A percentile compares a stretch with the other conserved stretches of the same genome.
These are phyloP conservation scores for Ephydatia muelleri DNA, from an alignment of 37 sponge, comb jelly and placozoan genomes.

Conservation along the genomic window DNA sequence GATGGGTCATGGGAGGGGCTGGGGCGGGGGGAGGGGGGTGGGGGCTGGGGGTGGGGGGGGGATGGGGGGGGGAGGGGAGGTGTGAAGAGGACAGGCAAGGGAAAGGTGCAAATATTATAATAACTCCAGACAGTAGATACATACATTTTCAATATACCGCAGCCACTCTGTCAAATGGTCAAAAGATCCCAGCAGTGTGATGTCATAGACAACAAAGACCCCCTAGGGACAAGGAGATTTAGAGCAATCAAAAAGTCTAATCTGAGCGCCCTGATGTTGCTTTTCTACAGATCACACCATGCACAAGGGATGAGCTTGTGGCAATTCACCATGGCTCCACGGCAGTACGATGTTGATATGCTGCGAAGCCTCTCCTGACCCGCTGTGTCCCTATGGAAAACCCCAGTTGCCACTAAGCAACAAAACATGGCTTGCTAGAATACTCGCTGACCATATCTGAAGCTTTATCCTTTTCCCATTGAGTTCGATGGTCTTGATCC, in stretches of 20 bases:
- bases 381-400: constrained; percentile 75
- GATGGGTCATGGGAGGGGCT: not conserved
- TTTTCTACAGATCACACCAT: too few species aligned
- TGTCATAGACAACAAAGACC: constrained; percentile 84
- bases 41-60: not conserved
- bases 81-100: not conserved
- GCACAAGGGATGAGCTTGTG: too few species aligned
- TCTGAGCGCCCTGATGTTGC: too few species aligned
- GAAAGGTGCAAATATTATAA: not conserved
- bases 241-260: not conserved
- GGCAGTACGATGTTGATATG: constrained; percentile 83
- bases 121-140: too few species aligned
- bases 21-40: not conserved
- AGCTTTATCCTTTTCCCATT: constrained; percentile 91
- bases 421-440: not conserved
- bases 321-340: constrained; percentile 82
- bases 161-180: constrained; percentile 83
- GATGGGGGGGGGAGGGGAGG: not conserved
- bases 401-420: too few species aligned
- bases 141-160: constrained; percentile 72
- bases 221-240: constrained; percentile 29
- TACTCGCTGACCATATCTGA: constrained; percentile 83
- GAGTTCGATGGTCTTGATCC: constrained; percentile 93
- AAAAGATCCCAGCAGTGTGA: constrained; percentile 70
- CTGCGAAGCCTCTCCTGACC: constrained; percentile 87